These are phyloP conservation scores for Meloidogyne hapla DNA, from an alignment of 1,140 invertebrate species.

Conservation along the genomic window DNA sequence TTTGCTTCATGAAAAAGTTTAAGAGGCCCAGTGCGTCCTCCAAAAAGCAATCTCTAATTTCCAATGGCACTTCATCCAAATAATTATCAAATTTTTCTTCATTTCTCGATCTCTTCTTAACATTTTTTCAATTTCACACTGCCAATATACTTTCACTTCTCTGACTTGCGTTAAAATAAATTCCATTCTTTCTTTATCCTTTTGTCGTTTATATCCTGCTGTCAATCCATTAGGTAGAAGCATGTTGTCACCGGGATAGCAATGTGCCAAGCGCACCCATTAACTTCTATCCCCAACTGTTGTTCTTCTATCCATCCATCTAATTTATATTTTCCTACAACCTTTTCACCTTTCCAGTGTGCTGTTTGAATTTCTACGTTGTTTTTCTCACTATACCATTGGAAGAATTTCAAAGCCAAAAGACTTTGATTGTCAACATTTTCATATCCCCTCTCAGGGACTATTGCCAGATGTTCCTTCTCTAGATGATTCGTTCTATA, in stretches of 20 bases:
- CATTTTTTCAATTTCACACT: constrained; percentile 8
- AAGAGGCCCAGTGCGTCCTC: not conserved
- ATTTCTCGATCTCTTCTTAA: constrained; percentile 1
- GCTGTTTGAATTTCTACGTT: constrained; percentile 12
- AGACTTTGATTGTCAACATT: constrained; percentile 5
- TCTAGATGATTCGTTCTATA: not conserved
- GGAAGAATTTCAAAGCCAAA: constrained; percentile 12
- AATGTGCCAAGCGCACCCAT: constrained; percentile 14
- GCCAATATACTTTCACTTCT: not conserved
- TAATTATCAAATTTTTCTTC: constrained; percentile 11
- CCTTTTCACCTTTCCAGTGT: not conserved
- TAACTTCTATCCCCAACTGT: constrained; percentile 3
- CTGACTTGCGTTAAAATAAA: not conserved
- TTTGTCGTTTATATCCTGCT: not conserved
- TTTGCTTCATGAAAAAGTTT: not conserved
- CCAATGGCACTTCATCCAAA: not conserved
- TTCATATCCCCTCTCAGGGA: not conserved
- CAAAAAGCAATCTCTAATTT: not conserved
- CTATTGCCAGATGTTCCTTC: not conserved
- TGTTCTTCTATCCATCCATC: not conserved
- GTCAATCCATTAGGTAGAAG: constrained; percentile 4
- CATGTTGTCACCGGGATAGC: not conserved
- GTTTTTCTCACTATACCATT: constrained; percentile 13
- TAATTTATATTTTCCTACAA: not conserved
- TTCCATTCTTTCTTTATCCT: not conserved